Base-by-base conservation (phyloP, 2,113 vertebrate species). In the Enhydra lutris region DNA sequence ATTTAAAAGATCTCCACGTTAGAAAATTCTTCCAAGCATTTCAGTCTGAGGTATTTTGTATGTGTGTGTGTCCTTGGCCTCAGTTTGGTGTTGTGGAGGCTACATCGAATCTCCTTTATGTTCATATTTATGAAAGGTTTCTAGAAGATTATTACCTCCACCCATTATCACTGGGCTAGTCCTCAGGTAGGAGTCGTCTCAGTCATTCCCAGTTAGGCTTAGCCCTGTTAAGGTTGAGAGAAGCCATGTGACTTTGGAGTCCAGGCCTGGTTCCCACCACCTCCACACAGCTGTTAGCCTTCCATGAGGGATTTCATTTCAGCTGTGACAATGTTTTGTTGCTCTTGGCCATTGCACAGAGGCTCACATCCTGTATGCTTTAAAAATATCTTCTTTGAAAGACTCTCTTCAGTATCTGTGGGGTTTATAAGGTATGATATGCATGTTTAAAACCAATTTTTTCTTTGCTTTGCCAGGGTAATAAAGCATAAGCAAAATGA, bases 1-100 rank as follows among this genome's bases (percentile, higher is more conserved):
- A 93, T 94, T 97, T 97, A 97, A 92, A 92, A 97, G 95, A 95
- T 97, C 90, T 92, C 94, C 73, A 92, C 74, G 82, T 96, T 96
- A 89, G 97, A 94, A 96, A 97, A 97, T 96, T 96, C 82, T 97
- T 91, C 55, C 47, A 61, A 94, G 95, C 82, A 50, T 95, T 96
- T 96, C 42, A 42, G 69, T 81, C 59, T 63, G 45, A 93, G 92
- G 87, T 96, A 24, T 47, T 42, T 79, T n/a, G 39, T 73, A 36
- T 23, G 20, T 36, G 1, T 1, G 71, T 23, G 21, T 36, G 1
- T 2, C 31, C 61, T 88, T 74, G 20, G 83, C 47, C 84, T 81
- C 92, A 78, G 45, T 84, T 96, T 95, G 74, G 34, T 94, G 36
- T 42, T 55, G 18, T 61, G 39, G 57, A 96, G 83, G 34, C 80